Conservation (phyloP, 2,888 invertebrate genomes). For the Drosophila macrospina region DNA sequence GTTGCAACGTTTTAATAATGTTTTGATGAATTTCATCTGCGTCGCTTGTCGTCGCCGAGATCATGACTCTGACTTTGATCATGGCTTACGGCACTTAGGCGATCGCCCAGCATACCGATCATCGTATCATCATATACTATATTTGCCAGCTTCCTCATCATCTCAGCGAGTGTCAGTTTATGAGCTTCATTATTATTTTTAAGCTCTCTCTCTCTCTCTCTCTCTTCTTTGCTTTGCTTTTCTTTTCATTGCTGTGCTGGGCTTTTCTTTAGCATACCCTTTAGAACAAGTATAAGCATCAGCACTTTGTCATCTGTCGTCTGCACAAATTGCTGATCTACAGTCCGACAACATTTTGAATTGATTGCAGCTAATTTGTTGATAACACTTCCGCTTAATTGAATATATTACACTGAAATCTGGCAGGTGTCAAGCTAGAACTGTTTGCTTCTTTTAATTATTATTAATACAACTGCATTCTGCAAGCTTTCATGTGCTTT, state of each 20-base stretch:
- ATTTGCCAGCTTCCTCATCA: constrained; percentile 17
- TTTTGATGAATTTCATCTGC: constrained; percentile 81
- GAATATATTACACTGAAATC: not conserved
- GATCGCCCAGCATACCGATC: constrained; percentile 5
- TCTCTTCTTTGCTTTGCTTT: constrained; percentile 2
- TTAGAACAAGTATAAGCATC: constrained; percentile 9
- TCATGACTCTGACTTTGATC: constrained; percentile 65
- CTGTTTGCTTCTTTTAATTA: too few relatives aligned
- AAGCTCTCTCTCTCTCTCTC: too few relatives aligned
- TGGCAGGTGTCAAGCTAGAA: not conserved
- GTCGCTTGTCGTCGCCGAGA: constrained; percentile 75
- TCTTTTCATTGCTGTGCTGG: not conserved
- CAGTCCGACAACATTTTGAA: constrained; percentile 5
- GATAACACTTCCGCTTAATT: not conserved
- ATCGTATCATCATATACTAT: not conserved
- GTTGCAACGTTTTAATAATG: constrained; percentile 77
- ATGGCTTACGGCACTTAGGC: constrained; percentile 66
- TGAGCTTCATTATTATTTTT: constrained; percentile 75
- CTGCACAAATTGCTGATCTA: constrained; percentile 19
- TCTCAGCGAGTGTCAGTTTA: constrained; percentile 72
- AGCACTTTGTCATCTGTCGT: constrained; percentile 28
- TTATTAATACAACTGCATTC: too few relatives aligned
- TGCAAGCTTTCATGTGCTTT: not conserved
- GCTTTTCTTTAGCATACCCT: constrained; percentile 7
- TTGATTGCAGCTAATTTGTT: constrained; percentile 13